A percentile compares a stretch with the other conserved stretches of the same genome.
These are phyloP conservation scores for Semaprochilodus insignis DNA, from an alignment of 2,797 vertebrate genomes.

Conservation along the genomic window DNA sequence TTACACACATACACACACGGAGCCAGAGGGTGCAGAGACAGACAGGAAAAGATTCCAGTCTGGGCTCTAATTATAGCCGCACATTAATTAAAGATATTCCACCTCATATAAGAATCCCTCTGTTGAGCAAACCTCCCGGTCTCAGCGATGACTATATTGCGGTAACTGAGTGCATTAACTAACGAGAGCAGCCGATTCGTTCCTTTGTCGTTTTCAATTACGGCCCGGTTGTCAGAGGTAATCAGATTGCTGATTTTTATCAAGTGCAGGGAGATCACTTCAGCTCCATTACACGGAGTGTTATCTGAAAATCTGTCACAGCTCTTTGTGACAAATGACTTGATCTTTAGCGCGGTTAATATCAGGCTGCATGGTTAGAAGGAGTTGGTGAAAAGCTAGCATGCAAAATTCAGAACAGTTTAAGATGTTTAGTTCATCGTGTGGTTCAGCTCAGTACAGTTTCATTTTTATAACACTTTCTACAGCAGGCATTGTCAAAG, in stretches of 20 bases:
- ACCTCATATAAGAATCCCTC: slow-evolving; percentile 42
- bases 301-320: slow-evolving; percentile 53
- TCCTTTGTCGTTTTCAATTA: slow-evolving; percentile 62
- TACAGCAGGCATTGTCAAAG: too few species aligned
- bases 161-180: slow-evolving; percentile 37
- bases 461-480: not conserved
- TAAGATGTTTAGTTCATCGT: too few species aligned
- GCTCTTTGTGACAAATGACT: slow-evolving; percentile 48
- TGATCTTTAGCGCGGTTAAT: slow-evolving; percentile 37
- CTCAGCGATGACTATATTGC: slow-evolving; percentile 48
- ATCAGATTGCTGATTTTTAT: slow-evolving; percentile 62
- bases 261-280: slow-evolving; percentile 48
- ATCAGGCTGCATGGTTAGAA: slow-evolving; percentile 39
- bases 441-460: too few species aligned
- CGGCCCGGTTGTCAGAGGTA: slow-evolving; percentile 54
- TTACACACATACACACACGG: slow-evolving; percentile 3
- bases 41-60: slow-evolving; percentile 30
- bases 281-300: slow-evolving; percentile 45
- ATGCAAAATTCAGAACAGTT: slow-evolving; percentile 13
- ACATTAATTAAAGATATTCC: slow-evolving; percentile 54
- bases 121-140: slow-evolving; percentile 11
- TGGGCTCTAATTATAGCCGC: slow-evolving; percentile 57
- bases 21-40: slow-evolving; percentile 43
- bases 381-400: slow-evolving; percentile 30
- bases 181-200: slow-evolving; percentile 34